A percentile compares a stretch with the other conserved stretches of the same genome.
Evolutionary conservation across 1,140 invertebrate species (phyloP).

Genomic region (Tetraneura akinire): DNA sequence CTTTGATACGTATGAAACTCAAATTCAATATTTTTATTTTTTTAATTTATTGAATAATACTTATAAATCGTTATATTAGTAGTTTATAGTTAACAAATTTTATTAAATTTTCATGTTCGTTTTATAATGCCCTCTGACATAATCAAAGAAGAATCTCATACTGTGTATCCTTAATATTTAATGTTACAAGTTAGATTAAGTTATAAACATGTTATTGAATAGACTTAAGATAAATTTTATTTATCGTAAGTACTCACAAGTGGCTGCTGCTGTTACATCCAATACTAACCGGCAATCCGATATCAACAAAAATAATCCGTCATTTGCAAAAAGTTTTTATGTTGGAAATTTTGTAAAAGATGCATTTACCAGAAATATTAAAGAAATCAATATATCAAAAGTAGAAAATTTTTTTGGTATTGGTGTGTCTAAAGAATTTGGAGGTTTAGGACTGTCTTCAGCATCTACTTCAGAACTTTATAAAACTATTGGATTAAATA

Average conservation of each 20-base stretch:
- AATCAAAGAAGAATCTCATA: neutral
- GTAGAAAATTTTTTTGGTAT: neutral
- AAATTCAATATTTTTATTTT: too few relatives aligned
- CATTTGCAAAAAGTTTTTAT: constrained; percentile 27
- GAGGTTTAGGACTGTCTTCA: constrained; percentile 14
- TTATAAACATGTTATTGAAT: constrained; percentile 8
- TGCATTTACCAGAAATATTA: neutral
- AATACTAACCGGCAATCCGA: neutral
- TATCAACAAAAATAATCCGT: neutral
- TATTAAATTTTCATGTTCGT: neutral
- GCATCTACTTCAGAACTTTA: neutral
- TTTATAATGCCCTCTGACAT: constrained; percentile 8
- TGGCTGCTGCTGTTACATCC: neutral
- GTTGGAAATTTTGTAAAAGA: constrained; percentile 14
- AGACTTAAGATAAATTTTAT: neutral
- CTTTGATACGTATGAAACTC: too few relatives aligned
- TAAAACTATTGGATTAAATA: neutral
- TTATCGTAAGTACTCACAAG: constrained; percentile 13
- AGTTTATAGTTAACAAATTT: too few relatives aligned
- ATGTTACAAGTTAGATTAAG: neutral
- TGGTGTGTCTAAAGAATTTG: neutral
- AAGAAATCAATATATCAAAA: neutral
- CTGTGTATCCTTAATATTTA: constrained; percentile 48
- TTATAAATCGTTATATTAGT: too few relatives aligned
- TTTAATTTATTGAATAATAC: too few relatives aligned